phyloP scores from a whole-genome alignment of 2,888 invertebrate species.

The Drosophila planitibia region DNA sequence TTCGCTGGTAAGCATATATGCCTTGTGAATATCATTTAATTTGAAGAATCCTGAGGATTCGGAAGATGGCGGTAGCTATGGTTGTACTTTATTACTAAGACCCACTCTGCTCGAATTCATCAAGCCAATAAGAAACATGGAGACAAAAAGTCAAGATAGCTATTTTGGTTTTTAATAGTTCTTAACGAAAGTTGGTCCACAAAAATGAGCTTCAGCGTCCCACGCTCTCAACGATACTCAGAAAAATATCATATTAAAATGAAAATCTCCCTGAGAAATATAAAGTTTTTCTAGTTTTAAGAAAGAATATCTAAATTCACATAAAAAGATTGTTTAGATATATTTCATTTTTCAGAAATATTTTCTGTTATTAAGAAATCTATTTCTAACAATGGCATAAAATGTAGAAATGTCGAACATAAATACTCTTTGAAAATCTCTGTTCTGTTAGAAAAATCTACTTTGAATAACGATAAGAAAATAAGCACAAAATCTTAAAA shows the following conservation, averaged over 20 bases:
- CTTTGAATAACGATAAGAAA: not conserved
- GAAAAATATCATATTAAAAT: not conserved
- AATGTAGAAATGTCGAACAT: not conserved
- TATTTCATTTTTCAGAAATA: not conserved
- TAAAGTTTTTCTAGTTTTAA: not conserved
- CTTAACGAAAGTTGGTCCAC: not conserved
- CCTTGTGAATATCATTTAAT: rapidly evolving
- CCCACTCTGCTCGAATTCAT: not conserved
- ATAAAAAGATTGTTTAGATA: not conserved
- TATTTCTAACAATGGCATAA: not conserved
- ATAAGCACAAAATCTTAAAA: not conserved
- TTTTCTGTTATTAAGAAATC: not conserved
- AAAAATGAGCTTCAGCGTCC: not conserved
- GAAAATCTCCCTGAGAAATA: not conserved
- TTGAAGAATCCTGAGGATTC: not conserved
- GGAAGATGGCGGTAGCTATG: not conserved
- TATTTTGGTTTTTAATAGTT: not conserved
- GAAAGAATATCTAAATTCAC: not conserved
- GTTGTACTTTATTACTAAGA: not conserved
- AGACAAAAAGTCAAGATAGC: not conserved
- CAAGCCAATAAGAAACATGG: not conserved
- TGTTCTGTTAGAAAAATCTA: not conserved
- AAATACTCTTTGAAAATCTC: not conserved
- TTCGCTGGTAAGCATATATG: not conserved
- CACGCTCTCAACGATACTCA: not conserved